Evolutionary conservation across 2,888 invertebrate species (phyloP).

Genomic region (Pemphredon lugubris): DNA sequence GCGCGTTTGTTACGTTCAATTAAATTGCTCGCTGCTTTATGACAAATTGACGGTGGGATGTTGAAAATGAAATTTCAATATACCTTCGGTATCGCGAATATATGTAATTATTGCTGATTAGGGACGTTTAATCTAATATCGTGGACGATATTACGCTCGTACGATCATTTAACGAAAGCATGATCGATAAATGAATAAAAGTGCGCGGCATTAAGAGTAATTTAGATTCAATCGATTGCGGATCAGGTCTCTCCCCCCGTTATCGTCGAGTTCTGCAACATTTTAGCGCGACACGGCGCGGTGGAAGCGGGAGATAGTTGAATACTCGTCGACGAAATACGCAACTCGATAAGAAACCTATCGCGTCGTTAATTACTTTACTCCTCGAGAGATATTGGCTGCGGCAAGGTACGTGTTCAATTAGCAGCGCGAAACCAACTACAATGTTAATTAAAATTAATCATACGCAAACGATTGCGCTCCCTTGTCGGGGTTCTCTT

Average conservation of each 20-base stretch:
- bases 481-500: constrained; percentile 3
- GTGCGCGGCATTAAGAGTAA: constrained; percentile 10
- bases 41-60: too few species aligned
- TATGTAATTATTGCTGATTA: too few species aligned
- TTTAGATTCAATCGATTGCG: constrained; percentile 38
- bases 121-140: too few species aligned
- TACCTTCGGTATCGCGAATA: too few species aligned
- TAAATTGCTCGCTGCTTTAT: too few species aligned
- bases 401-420: constrained; percentile 37
- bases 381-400: constrained; percentile 16
- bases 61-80: too few species aligned
- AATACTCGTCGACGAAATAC: constrained; percentile 42
- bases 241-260: background rate
- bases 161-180: background rate
- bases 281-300: too few species aligned
- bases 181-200: constrained; percentile 1
- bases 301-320: too few species aligned
- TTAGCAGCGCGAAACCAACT: constrained; percentile 28
- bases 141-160: too few species aligned
- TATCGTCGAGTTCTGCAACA: background rate
- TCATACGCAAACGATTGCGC: background rate
- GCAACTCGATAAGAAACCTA: constrained; percentile 38
- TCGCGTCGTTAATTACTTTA: constrained; percentile 44
- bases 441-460: constrained; percentile 51
- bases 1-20: too few species aligned